phyloP scores from a whole-genome alignment of 2,113 vertebrate species.

The Emydura subglobosa region DNA sequence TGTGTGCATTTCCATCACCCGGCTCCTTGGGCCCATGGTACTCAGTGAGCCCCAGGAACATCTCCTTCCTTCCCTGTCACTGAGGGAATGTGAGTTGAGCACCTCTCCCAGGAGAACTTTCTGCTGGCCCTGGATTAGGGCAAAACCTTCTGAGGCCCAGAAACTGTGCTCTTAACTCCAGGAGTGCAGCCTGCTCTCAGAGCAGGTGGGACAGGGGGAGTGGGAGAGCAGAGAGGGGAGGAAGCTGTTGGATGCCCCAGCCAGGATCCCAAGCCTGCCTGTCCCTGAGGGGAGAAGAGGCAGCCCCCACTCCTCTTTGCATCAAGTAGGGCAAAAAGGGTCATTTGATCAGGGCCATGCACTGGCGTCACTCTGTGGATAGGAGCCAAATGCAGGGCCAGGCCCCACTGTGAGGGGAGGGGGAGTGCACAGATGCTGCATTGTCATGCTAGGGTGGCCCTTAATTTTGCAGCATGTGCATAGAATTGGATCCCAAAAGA shows the following conservation, averaged over 20 bases:
- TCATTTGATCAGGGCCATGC: background rate
- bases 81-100: background rate
- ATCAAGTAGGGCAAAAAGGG: background rate
- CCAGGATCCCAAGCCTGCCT: background rate
- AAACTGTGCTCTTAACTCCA: no score
- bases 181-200: background rate
- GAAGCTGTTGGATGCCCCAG: background rate
- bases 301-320: background rate
- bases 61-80: background rate
- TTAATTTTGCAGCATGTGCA: fast-evolving
- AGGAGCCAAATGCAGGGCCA: background rate
- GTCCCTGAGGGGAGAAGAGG: background rate
- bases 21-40: constrained; percentile 33
- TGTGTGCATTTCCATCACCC: background rate
- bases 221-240: background rate
- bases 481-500: background rate
- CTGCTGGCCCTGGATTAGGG: background rate
- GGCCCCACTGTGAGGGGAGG: background rate
- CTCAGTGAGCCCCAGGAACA: constrained; percentile 6
- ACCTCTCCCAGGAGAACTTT: background rate
- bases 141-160: background rate
- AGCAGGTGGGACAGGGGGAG: background rate
- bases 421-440: background rate
- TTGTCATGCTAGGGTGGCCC: fast-evolving
- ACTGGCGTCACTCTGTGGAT: fast-evolving